Evolutionary conservation across 2,888 invertebrate species (phyloP).

Genomic region (Drosophila neutralis): DNA sequence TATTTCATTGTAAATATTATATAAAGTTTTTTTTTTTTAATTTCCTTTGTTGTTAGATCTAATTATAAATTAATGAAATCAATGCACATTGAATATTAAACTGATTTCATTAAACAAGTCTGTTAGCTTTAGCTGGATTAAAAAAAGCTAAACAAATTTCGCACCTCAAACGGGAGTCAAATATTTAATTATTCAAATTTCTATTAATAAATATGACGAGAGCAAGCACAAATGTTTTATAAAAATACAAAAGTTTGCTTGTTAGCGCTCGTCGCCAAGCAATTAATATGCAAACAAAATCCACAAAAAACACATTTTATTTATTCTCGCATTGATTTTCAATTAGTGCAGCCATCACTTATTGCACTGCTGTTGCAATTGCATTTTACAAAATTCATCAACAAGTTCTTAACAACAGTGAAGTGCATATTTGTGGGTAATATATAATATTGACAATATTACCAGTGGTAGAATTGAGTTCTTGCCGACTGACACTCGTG

Average conservation of each 20-base stretch:
- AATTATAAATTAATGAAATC: background rate
- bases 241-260: slow-evolving; percentile 9
- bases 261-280: background rate
- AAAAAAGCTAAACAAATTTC: slow-evolving; percentile 4
- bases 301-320: slow-evolving; percentile 3
- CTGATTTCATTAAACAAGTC: slow-evolving; percentile 8
- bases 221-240: slow-evolving; percentile 17
- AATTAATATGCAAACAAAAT: slow-evolving; percentile 18
- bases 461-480: slow-evolving; percentile 23
- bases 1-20: background rate
- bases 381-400: slow-evolving; percentile 48
- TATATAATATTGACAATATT: slow-evolving; percentile 18
- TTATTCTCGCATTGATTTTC: slow-evolving; percentile 55
- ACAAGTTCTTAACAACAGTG: slow-evolving; percentile 2
- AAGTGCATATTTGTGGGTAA: slow-evolving; percentile 3
- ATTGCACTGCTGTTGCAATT: slow-evolving; percentile 44
- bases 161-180: background rate
- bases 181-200: slow-evolving; percentile 6
- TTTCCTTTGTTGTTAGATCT: too few relatives aligned
- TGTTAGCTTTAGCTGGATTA: slow-evolving; percentile 15
- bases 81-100: background rate
- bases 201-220: background rate
- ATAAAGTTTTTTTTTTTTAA: too few relatives aligned
- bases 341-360: slow-evolving; percentile 62
- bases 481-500: slow-evolving; percentile 28